phyloP scores from a whole-genome alignment of 1,140 invertebrate species.

The Lamellibrachia luymesi region DNA sequence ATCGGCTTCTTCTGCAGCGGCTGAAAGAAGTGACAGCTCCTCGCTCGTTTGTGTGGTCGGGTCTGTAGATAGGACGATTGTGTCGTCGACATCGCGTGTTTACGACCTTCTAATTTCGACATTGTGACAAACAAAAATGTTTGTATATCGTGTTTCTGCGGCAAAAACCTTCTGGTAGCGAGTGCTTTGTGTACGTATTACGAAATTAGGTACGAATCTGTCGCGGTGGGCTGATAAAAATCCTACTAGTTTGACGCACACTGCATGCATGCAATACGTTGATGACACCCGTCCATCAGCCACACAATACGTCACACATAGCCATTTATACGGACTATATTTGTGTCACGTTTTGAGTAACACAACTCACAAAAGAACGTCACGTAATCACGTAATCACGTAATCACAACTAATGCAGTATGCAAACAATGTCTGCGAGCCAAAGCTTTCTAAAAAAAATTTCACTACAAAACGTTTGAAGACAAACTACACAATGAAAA shows the following conservation, averaged over 20 bases:
- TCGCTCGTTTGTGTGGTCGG: background rate
- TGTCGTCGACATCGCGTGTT: background rate
- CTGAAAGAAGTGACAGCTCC: background rate
- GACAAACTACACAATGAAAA: background rate
- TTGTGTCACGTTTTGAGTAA: background rate
- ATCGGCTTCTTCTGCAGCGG: background rate
- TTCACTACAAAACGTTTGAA: background rate
- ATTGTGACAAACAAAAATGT: slow-evolving; percentile 5
- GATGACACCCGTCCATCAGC: background rate
- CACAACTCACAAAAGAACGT: background rate
- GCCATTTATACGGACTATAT: background rate
- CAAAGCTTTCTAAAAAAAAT: background rate
- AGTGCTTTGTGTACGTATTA: background rate
- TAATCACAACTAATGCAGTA: background rate
- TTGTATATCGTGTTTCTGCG: background rate
- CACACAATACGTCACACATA: background rate
- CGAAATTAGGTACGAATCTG: background rate
- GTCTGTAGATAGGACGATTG: background rate
- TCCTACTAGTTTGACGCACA: background rate
- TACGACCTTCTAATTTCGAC: background rate
- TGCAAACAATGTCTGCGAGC: background rate
- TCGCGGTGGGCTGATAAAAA: background rate
- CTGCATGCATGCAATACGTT: background rate
- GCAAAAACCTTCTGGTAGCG: background rate
- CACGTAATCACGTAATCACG: background rate